phyloP scores from a whole-genome alignment of 2,113 vertebrate species.

The Cercopithecus mona region DNA sequence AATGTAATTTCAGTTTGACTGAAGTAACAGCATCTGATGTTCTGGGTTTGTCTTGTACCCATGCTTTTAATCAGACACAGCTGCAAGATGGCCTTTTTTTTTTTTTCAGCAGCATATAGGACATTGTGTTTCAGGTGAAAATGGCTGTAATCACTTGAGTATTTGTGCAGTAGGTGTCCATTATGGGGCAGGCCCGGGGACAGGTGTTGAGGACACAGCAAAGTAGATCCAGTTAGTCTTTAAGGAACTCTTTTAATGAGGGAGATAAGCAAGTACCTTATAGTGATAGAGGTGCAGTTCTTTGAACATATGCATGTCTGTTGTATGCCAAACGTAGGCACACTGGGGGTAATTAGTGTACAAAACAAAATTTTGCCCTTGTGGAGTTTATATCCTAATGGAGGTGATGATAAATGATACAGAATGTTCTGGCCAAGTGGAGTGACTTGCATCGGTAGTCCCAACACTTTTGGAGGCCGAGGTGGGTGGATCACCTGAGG shows the following conservation, averaged over 20 bases:
- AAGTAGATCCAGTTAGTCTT: background rate
- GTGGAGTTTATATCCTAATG: background rate
- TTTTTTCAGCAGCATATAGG: background rate
- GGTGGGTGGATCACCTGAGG: no score
- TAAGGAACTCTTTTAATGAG: background rate
- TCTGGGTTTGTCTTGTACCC: background rate
- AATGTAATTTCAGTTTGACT: slow-evolving; percentile 33
- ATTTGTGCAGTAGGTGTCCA: background rate
- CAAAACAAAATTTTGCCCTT: slow-evolving; percentile 1
- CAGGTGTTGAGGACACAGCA: slow-evolving; percentile 40
- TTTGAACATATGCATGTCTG: background rate
- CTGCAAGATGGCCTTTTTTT: slow-evolving; percentile 17
- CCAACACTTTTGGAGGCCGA: no score
- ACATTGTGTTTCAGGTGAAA: slow-evolving; percentile 62
- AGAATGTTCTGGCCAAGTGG: background rate
- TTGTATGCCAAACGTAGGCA: background rate
- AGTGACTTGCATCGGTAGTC: no score
- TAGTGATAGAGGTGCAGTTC: background rate
- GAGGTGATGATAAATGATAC: background rate
- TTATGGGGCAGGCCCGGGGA: background rate
- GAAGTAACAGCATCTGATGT: background rate
- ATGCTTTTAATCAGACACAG: slow-evolving; percentile 12
- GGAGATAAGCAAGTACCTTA: slow-evolving; percentile 2
- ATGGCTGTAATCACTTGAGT: slow-evolving; percentile 17
- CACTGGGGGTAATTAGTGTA: background rate